These are phyloP conservation scores for Pachymerium ferrugineum DNA, from an alignment of 2,888 invertebrate genomes.

Conservation along the genomic window DNA sequence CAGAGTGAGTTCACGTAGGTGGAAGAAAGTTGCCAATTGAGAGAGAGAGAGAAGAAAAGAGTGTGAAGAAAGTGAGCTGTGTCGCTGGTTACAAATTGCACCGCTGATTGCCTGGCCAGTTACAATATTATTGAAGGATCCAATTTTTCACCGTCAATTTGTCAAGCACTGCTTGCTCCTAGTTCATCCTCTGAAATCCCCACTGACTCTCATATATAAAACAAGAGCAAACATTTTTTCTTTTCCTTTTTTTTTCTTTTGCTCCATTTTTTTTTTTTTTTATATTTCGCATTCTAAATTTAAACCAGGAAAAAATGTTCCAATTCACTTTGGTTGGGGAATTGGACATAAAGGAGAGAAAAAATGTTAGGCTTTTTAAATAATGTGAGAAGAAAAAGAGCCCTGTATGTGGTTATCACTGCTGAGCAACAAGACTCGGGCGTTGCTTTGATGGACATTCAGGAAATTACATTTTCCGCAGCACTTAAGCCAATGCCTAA, in stretches of 20 bases:
- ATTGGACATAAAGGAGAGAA: not conserved
- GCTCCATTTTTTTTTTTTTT: not conserved
- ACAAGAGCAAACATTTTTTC: not conserved
- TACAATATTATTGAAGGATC: not conserved
- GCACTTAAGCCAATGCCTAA: constrained; percentile 21
- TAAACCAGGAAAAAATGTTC: too few species aligned
- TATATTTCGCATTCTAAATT: not conserved
- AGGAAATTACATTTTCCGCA: constrained; percentile 18
- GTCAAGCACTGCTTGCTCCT: not conserved
- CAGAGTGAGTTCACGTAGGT: constrained; percentile 10
- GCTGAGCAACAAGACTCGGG: constrained; percentile 1
- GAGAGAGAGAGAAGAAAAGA: not conserved
- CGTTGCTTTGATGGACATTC: constrained; percentile 18
- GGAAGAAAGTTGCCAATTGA: constrained; percentile 17
- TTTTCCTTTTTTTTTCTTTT: not conserved
- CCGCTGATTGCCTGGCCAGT: constrained; percentile 1
- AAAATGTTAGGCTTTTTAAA: not conserved
- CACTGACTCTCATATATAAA: not conserved
- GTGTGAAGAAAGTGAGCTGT: not conserved
- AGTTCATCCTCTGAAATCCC: too few species aligned
- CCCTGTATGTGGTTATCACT: not conserved
- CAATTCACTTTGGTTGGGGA: too few species aligned
- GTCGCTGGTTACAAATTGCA: constrained; percentile 14
- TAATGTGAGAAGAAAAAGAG: not conserved
- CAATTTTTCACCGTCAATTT: not conserved